Conservation (phyloP, 2,888 invertebrate species). For the Gibbula magus region DNA sequence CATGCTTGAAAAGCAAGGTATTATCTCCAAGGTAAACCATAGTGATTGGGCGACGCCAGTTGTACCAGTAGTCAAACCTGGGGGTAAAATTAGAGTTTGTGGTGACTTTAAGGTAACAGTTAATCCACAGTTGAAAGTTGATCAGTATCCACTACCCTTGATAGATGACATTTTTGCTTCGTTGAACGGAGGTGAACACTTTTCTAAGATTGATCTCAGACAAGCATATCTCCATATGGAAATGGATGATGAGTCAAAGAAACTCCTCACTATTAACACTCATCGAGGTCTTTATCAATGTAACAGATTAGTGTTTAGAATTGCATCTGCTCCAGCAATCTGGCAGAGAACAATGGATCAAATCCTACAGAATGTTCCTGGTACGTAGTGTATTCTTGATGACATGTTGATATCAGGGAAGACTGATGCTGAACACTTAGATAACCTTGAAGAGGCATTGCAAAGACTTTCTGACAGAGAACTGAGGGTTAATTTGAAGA, state of each 20-base stretch:
- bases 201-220: conserved; percentile 49
- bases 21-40: conserved; percentile 35
- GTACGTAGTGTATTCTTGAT: no score
- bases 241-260: conserved; percentile 36
- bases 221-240: conserved; percentile 45
- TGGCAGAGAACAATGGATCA: conserved; percentile 45
- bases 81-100: conserved; percentile 39
- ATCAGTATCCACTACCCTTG: conserved; percentile 38
- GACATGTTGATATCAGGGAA: conserved; percentile 35
- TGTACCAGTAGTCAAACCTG: conserved; percentile 49
- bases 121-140: conserved; percentile 26
- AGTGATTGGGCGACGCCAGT: conserved; percentile 55
- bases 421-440: conserved; percentile 9
- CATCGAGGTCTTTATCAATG: conserved; percentile 40
- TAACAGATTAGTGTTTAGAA: conserved; percentile 42
- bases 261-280: conserved; percentile 43
- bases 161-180: conserved; percentile 31
- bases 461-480: background rate
- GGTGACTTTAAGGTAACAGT: conserved; percentile 41
- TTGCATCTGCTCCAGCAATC: conserved; percentile 45
- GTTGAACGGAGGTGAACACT: conserved; percentile 40
- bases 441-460: conserved; percentile 6
- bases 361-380: conserved; percentile 32
- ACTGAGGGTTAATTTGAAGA: conserved; percentile 23
- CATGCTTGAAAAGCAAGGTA: conserved; percentile 28